These are phyloP conservation scores for Lepidonotus clava DNA, from an alignment of 2,888 invertebrate species.

Conservation along the genomic window DNA sequence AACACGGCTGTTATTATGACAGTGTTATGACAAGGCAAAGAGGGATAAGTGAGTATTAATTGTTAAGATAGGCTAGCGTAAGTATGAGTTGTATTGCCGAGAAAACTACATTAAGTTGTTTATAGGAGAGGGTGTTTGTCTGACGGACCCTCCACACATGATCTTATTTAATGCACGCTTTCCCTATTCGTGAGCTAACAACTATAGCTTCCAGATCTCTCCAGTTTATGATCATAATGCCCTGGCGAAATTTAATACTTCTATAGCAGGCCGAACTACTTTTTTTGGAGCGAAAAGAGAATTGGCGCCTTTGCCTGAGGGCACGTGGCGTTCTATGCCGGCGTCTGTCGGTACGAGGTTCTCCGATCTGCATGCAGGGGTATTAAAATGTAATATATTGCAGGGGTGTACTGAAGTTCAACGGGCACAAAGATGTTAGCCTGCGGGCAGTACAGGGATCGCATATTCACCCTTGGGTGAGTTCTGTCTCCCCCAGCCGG, in stretches of 20 bases:
- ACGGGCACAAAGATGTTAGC: conserved; percentile 41
- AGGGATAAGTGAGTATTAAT: neutral
- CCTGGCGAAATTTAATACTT: conserved; percentile 36
- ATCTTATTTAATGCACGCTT: too few relatives aligned
- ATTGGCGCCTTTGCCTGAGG: conserved; percentile 21
- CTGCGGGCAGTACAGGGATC: conserved; percentile 4
- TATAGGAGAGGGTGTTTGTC: too few relatives aligned
- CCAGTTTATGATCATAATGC: conserved; percentile 50
- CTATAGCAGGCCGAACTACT: conserved; percentile 9
- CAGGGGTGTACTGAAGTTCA: conserved; percentile 19
- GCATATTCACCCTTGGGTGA: conserved; percentile 48
- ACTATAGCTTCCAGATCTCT: too few relatives aligned
- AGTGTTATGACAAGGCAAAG: neutral
- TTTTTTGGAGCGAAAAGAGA: conserved; percentile 22
- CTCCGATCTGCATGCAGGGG: conserved; percentile 47
- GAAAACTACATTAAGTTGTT: too few relatives aligned
- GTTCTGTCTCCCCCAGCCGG: conserved; percentile 19
- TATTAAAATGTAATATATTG: conserved; percentile 53
- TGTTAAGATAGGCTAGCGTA: neutral
- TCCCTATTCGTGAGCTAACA: too few relatives aligned
- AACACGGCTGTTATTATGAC: neutral
- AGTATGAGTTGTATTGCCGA: too few relatives aligned
- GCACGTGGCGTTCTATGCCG: conserved; percentile 9
- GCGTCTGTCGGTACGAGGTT: conserved; percentile 22
- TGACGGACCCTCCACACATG: too few relatives aligned